Evolutionary conservation across 1,140 invertebrate genomes (phyloP), one percentile per base, ranked within the genome.

Genomic region (Caerostris darwini): DNA sequence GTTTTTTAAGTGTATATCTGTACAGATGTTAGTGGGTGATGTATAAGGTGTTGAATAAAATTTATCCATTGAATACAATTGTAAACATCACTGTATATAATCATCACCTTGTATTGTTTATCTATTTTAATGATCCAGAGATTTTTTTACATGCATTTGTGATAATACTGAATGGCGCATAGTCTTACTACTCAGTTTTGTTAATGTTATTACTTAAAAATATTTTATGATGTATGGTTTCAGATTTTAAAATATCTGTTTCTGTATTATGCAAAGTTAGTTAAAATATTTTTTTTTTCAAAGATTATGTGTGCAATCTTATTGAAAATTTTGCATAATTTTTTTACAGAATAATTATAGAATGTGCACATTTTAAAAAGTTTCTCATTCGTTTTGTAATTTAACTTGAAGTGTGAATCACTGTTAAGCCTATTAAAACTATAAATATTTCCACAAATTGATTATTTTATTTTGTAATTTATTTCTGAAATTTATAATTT

Each of bases 11-110:
- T 89, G 87, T 71, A 64, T 17, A 69, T 89, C 61, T 89, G 87
- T 89, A 89, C 87, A 89, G 64, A 19, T 69, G 17, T 69, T 89
- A 56, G 59, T 89, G 59, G 59, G 64, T 57, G 34, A n/a, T 3
- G 53, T 89, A 54, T 17, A 89, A 7, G 17, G 59, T 89, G 14
- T 89, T 53, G 34, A 77, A 5, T 77, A 77, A 54, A 89, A 89
- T 89, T 89, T 5, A 10, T 69, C 54, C 19, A 67, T 89, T 53
- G n/a, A 10, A 77, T 50, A 53, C 71, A 69, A 69, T 89, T 89
- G 87, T 89, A 89, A 64, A 69, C 54, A 8, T 89, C 87, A 89
- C 64, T 89, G 87, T 89, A 89, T 5, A 89, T 89, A 89, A 89
- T 56, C 87, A 89, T 89, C 64, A 89, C 61, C 61, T 71, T 88